Evolutionary conservation across 2,797 vertebrate genomes (phyloP), one percentile per base, ranked within the genome.

Genomic region (Orientallactaga sibirica): DNA sequence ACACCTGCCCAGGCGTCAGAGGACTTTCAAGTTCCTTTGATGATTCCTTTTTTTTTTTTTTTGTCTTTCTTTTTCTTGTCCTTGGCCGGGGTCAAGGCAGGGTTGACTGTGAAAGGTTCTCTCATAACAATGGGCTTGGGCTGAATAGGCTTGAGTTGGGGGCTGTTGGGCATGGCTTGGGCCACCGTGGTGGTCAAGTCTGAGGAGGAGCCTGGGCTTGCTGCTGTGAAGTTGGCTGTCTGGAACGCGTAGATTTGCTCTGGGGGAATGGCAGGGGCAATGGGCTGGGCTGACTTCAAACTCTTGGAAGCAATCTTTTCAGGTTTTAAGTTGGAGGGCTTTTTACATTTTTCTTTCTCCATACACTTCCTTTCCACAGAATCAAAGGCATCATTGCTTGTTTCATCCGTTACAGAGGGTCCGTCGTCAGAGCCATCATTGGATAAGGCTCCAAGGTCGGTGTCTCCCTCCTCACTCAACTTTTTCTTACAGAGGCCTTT

Each of bases 391-490:
- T 99, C 99, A 0, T 99, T 99, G 97, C 99, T 99, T 0, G 99
- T 98, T 95, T 99, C 99, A 81, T 99, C 99, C 0, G 99, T 99
- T 87, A 99, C 98, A 0, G 98, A 99, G 1, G 99, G 99, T 18
- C 99, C 99, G 58, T 99, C 99, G 93, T 99, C 99, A 81, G 99
- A 99, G 2, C 99, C 99, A 0, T 99, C 99, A 58, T 99, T 99
- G 3, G 99, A 99, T 78, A 98, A 98, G 86, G 98, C 98, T 48
- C 98, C 99, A 0, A 98, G 98, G 93, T 99, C 99, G 1, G 98
- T 97, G 94, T 99, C 99, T 4, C 98, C 98, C 86, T 99, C 99
- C 1, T 98, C 98, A 55, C 97, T 97, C 37, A 98, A 93, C 97
- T 99, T 99, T 98, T 99, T 99, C 98, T 99, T 99, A 98, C 98